phyloP scores from a whole-genome alignment of 2,113 vertebrate genomes.

The Pseudorectes ferrugineus region DNA sequence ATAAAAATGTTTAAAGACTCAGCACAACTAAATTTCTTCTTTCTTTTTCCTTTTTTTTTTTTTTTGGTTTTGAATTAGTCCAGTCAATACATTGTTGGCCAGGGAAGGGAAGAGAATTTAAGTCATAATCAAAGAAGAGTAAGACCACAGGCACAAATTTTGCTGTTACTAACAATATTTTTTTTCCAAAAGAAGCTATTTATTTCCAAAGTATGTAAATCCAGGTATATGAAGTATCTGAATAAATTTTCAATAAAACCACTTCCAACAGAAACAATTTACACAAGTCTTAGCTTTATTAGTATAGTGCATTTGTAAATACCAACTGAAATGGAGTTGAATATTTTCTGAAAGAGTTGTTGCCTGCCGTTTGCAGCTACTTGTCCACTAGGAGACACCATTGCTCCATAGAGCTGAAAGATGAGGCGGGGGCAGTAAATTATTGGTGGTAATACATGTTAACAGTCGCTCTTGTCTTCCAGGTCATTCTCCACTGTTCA shows the following conservation, averaged over 20 bases:
- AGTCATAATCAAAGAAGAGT: background rate
- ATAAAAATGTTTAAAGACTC: background rate
- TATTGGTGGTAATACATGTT: background rate
- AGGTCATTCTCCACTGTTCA: background rate
- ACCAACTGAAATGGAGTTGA: background rate
- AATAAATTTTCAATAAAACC: background rate
- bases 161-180: background rate
- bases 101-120: background rate
- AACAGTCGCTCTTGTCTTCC: background rate
- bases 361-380: background rate
- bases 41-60: no score
- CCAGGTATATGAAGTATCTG: background rate
- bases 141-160: background rate
- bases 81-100: background rate
- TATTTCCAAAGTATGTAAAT: background rate
- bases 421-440: background rate
- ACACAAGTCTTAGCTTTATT: background rate
- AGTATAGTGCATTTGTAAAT: background rate
- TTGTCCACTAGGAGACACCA: constrained; percentile 26
- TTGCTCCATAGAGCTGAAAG: background rate
- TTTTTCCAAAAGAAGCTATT: background rate
- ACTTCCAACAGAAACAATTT: background rate
- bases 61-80: background rate
- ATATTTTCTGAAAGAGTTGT: background rate
- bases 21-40: background rate